Base-by-base conservation (phyloP, 2,888 invertebrate species). In the Lithosia quadra region DNA sequence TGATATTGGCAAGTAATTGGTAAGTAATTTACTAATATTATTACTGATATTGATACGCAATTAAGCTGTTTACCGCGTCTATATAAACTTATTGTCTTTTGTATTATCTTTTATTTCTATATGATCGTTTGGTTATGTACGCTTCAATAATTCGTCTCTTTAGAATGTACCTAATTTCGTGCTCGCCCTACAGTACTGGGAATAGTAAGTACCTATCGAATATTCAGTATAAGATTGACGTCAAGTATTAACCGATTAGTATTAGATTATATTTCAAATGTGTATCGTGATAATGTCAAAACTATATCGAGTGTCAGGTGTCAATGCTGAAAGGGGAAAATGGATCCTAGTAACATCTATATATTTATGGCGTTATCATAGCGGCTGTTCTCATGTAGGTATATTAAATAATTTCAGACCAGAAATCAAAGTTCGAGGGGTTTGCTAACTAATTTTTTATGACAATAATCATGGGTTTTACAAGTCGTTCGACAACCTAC, bases 211-310 rank as follows among this genome's bases (percentile, higher is more conserved):
- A 28, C 34, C 11, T 49, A 13, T 24, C 56, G 24, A 36, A 39
- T 28, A 36, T 55, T 56, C 36, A 60, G 33, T 18, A 24, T 34
- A 60, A 39, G 56, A 64, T 65, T 65, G 58, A 65, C 65, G 65
- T 58, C n/a, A n/a, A n/a, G n/a, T n/a, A n/a, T n/a, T 34, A 67
- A 21, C 28, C 36, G 56, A 67, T 62, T 62, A 67, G 61, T 39
- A 21, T 39, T 43, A 56, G 11, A 39, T 56, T 62, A 67, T 62
- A 15, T 39, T 61, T 56, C 56, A 28, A 56, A 13, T 36, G 55
- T 61, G 39, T 61, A 56, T 28, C 13, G 43, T 55, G 67, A 67
- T 67, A 67, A 67, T 67, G 67, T 61, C 67, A 62, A 33, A 67
- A 56, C 62, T 67, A 62, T 62, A 61, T 56, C 21, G n/a, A 34